A percentile compares a stretch with the other conserved stretches of the same genome.
Evolutionary conservation across 2,113 vertebrate genomes (phyloP).

Genomic region (Epinephelus fuscoguttatus): DNA sequence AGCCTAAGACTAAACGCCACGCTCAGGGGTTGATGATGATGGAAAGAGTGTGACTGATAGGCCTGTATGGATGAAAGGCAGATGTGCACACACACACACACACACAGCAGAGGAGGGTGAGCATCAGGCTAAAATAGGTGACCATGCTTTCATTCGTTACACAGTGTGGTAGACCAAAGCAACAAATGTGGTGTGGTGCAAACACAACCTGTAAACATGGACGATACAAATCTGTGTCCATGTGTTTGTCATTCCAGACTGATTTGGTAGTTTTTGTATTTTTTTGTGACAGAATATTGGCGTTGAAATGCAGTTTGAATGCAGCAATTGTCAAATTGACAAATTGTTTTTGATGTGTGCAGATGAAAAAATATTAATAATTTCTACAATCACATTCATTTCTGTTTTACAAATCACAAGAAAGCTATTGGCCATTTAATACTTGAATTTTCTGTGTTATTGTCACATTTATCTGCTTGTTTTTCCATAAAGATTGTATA

Average conservation of each 20-base stretch:
- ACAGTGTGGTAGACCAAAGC: constrained; percentile 4
- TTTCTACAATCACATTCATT: too few relatives aligned
- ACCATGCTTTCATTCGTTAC: constrained; percentile 22
- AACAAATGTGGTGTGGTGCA: neutral
- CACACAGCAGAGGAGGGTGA: neutral
- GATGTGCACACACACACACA: constrained; percentile 35
- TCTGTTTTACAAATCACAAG: neutral
- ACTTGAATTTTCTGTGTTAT: neutral
- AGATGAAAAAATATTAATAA: neutral
- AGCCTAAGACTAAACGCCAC: constrained; percentile 42
- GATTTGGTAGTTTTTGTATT: neutral
- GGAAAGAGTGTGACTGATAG: constrained; percentile 54
- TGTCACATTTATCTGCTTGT: neutral
- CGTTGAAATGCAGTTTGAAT: neutral
- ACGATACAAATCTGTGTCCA: neutral
- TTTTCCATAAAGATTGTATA: neutral
- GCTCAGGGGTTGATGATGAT: constrained; percentile 57
- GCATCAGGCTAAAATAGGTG: constrained; percentile 2
- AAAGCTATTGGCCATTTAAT: neutral
- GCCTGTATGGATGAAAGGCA: constrained; percentile 34
- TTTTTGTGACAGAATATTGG: neutral
- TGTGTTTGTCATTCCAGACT: neutral
- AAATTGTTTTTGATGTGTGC: neutral
- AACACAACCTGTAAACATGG: constrained; percentile 17
- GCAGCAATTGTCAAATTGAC: neutral